These are phyloP conservation scores for Megaceryle alcyon DNA, from an alignment of 2,797 vertebrate genomes.

Conservation along the genomic window DNA sequence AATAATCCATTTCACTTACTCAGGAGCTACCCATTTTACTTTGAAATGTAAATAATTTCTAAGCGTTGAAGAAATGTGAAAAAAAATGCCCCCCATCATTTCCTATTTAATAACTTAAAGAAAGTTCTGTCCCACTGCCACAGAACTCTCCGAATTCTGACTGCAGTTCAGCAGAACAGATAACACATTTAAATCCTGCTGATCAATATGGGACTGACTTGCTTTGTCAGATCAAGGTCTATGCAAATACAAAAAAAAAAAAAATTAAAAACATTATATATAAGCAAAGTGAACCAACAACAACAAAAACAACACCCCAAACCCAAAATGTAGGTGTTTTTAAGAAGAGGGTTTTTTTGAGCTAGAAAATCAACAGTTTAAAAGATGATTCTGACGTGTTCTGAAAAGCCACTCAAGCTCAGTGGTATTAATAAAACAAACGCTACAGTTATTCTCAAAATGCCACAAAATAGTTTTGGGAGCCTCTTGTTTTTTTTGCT, in stretches of 20 bases:
- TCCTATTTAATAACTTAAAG: neutral
- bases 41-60: conserved; percentile 33
- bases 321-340: neutral
- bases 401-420: neutral
- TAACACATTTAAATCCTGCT: neutral
- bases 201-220: neutral
- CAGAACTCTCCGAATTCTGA: neutral
- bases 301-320: too few relatives aligned
- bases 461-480: neutral
- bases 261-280: neutral
- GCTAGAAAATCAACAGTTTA: neutral
- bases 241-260: neutral
- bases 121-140: neutral
- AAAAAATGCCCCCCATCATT: neutral
- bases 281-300: neutral
- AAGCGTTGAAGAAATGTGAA: neutral
- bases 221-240: neutral
- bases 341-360: neutral
- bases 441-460: neutral
- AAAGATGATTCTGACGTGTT: neutral
- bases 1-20: conserved; percentile 11
- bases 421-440: neutral
- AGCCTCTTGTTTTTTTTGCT: neutral
- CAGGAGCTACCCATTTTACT: neutral
- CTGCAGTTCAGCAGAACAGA: neutral